phyloP scores from a whole-genome alignment of 2,888 invertebrate genomes.

The Caenorhabditis becei region DNA sequence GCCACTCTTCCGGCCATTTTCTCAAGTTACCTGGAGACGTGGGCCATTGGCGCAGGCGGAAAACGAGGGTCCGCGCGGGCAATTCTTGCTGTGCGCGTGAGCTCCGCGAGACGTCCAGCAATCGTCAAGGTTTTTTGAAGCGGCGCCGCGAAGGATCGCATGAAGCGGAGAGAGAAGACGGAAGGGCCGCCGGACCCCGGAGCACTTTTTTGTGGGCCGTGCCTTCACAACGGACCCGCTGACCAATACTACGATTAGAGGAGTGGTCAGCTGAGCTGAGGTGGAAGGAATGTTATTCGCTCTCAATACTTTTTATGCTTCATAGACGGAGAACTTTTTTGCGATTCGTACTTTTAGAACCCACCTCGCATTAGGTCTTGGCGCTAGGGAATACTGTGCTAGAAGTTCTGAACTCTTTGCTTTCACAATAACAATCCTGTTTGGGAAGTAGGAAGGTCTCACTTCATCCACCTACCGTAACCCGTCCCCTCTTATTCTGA shows the following conservation, averaged over 20 bases:
- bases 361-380: not conserved
- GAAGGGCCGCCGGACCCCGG: conserved; percentile 43
- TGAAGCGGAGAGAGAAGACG: conserved; percentile 36
- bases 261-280: conserved; percentile 60
- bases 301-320: conserved; percentile 37
- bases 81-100: conserved; percentile 39
- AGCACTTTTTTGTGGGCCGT: conserved; percentile 49
- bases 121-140: conserved; percentile 49
- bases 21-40: conserved; percentile 60
- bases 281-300: conserved; percentile 58
- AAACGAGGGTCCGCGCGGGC: conserved; percentile 41
- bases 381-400: not conserved
- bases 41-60: conserved; percentile 23
- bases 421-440: conserved; percentile 7
- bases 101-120: conserved; percentile 15
- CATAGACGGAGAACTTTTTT: conserved; percentile 23
- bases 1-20: conserved; percentile 55
- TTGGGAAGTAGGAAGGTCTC: not conserved
- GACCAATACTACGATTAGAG: conserved; percentile 54
- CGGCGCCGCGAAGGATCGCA: conserved; percentile 24
- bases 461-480: not conserved
- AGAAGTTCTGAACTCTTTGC: not conserved
- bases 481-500: not conserved
- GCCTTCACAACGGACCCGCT: conserved; percentile 45
- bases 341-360: conserved; percentile 31